Base-by-base conservation (phyloP, 35 echinoderm and acorn worm species). In the Apostichopus japonicus region DNA sequence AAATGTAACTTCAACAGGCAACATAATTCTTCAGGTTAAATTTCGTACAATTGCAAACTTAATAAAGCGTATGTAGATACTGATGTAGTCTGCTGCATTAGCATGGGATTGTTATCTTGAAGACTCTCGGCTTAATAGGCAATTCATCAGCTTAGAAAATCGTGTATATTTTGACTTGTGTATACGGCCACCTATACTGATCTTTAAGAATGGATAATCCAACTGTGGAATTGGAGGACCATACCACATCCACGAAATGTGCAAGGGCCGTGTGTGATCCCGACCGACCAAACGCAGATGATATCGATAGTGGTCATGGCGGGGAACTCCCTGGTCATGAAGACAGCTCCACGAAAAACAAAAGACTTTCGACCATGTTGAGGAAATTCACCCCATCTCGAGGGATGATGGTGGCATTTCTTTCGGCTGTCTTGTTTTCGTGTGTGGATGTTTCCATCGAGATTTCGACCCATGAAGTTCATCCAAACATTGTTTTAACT, bases 391-490 rank as follows among this genome's bases (percentile, higher is more conserved):
- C 10, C 23, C 86, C 86, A 16, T 89, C 86, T 67, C 86, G 67
- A 19, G 86, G 86, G 25, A 89, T 89, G 86, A 15, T 89, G 63
- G 33, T 89, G 56, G 86, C 86, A 16, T 25, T 89, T 13, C 51
- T 73, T 9, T 22, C 61, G 24, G 25, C 86, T 27, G 10, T 89
- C 19, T 27, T 89, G 17, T 89, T 72, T 54, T 72, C 86, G 6
- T 33, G 62, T 53, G 86, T 65, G 44, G 86, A 89, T 21, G 27
- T 89, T 27, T 72, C 56, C 16, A 65, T 89, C 6, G 86, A 89
- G 51, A n/a, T 89, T 13, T 61, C 86, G 10, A 89, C 86, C 6
- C 19, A 89, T 17, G 8, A 89, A 54, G 86, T 89, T 22, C 56
- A 89, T 6, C 86, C 86, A 57, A 52, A 65, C 8, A 17, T 89